Evolutionary conservation across 1,140 invertebrate genomes (phyloP).

Genomic region (Hyles vespertilio): DNA sequence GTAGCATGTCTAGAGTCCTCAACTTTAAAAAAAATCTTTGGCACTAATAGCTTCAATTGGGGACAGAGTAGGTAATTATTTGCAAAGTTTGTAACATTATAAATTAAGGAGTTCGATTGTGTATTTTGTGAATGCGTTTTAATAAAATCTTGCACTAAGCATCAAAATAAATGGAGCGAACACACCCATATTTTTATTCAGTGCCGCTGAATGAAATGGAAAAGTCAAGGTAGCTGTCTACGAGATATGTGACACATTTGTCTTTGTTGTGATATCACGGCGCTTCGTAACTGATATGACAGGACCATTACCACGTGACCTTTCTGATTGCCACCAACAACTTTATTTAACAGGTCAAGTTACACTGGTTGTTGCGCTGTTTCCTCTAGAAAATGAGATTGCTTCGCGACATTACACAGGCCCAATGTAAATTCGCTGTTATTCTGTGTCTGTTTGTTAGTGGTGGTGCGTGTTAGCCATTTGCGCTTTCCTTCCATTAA

Average conservation of each 20-base stretch:
- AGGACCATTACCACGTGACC: conserved; percentile 36
- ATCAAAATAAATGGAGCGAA: not conserved
- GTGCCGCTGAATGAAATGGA: conserved; percentile 40
- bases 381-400: conserved; percentile 64
- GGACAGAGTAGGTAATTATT: no score
- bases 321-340: conserved; percentile 12
- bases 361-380: conserved; percentile 37
- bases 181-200: conserved; percentile 9
- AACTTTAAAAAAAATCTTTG: no score
- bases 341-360: conserved; percentile 34
- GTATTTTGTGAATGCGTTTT: no score
- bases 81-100: no score
- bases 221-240: conserved; percentile 52
- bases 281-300: conserved; percentile 51
- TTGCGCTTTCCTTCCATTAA: conserved; percentile 50
- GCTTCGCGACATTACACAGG: conserved; percentile 66
- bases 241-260: conserved; percentile 63
- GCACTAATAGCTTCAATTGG: no score
- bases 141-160: not conserved
- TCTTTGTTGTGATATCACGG: conserved; percentile 58
- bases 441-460: conserved; percentile 53
- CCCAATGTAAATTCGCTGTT: conserved; percentile 70
- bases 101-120: no score
- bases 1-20: no score
- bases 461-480: conserved; percentile 8